A percentile compares a stretch with the other conserved stretches of the same genome.
Evolutionary conservation across 2,888 invertebrate species (phyloP).

Genomic region (Trichogramma evanescens): DNA sequence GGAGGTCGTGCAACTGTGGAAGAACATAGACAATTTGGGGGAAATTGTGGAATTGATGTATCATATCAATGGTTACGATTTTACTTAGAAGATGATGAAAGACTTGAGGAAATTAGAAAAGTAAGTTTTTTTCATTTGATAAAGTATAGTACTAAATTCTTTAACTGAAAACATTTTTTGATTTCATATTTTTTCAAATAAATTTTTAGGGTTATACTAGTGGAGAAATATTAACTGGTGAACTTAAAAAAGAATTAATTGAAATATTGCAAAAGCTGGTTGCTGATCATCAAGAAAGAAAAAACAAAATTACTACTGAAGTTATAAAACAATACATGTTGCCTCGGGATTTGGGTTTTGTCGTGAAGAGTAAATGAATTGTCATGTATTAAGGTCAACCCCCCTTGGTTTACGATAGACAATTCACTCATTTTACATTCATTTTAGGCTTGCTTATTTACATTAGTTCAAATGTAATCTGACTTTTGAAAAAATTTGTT

Average conservation of each 20-base stretch:
- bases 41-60: constrained; percentile 94
- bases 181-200: constrained; percentile 2
- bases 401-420: too few relatives aligned
- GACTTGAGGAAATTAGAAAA: constrained; percentile 66
- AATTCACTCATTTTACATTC: too few relatives aligned
- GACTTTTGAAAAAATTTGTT: too few relatives aligned
- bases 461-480: too few relatives aligned
- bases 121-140: constrained; percentile 38
- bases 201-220: constrained; percentile 64
- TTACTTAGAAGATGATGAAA: constrained; percentile 89
- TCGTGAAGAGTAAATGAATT: constrained; percentile 11
- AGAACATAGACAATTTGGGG: constrained; percentile 83
- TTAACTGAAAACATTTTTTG: background rate
- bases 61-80: constrained; percentile 90
- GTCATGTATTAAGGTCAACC: background rate
- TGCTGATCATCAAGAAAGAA: constrained; percentile 71
- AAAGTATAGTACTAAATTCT: background rate
- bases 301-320: constrained; percentile 78
- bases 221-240: constrained; percentile 87
- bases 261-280: constrained; percentile 72
- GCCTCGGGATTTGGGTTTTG: constrained; percentile 66
- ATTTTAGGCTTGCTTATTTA: too few relatives aligned
- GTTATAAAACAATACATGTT: constrained; percentile 76
- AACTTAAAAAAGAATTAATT: constrained; percentile 87
- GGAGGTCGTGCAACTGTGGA: constrained; percentile 91